Base-by-base conservation (phyloP, 2,113 vertebrate species). In the Myrmecophaga tridactyla region DNA sequence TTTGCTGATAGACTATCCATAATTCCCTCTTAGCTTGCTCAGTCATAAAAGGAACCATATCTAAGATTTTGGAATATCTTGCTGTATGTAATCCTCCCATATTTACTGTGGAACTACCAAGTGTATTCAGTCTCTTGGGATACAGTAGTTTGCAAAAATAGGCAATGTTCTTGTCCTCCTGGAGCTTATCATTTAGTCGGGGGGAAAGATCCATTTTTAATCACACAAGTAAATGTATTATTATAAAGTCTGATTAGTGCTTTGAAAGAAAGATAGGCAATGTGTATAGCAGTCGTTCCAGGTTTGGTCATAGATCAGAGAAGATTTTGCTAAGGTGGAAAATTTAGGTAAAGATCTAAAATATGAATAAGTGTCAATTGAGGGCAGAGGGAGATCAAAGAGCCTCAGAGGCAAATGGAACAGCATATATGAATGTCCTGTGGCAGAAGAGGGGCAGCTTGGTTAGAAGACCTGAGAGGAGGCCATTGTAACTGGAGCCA, bases 51-150 rank as follows among this genome's bases (percentile, higher is more conserved):
- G 25, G 65, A 94, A 51, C 6, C 31, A 20, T 73, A 91, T 25
- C 31, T 86, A 80, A 86, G 62, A 84, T 43, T 96, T 94, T 87
- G 48, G 92, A 77, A 94, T 81, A 85, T 89, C n/a, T 72, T 90
- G 86, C 56, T 6, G 1, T 83, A 65, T 72, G 63, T 92, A 63
- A 80, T 67, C 46, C 17, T 86, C 41, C 80, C 34, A 75, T 51
- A 48, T 48, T 48, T 76, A 9, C 17, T 46, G 25, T 29, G 83
- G 43, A 15, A 53, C 53, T 75, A 34, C 6, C 29, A 34, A 86
- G 34, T 31, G 34, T 80, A 87, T 53, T 88, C 25, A 77, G 9
- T 78, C 20, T 83, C 41, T 60, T 86, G 87, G 36, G 46, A 51
- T 56, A 41, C 34, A 86, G 1, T 81, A 12, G 56, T 65, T 46